Evolutionary conservation across 2,888 invertebrate genomes (phyloP).

Genomic region (Ophion obscuratus): DNA sequence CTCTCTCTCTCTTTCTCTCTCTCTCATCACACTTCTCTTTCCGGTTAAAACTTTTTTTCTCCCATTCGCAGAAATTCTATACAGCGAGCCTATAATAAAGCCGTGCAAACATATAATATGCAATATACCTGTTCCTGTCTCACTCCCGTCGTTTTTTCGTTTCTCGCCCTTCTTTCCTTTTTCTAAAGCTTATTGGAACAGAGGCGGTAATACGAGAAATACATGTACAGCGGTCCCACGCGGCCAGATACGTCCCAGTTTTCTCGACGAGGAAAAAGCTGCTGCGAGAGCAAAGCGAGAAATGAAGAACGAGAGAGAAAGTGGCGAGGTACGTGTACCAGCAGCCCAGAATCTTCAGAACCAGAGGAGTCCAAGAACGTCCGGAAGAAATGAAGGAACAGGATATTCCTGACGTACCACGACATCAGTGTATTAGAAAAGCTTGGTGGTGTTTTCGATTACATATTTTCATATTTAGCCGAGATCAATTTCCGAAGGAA

Average conservation of each 20-base stretch:
- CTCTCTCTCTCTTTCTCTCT: background rate
- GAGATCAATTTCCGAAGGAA: no score
- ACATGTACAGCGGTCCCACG: conserved; percentile 9
- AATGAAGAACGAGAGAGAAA: background rate
- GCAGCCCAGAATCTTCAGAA: conserved; percentile 14
- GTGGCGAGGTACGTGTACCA: conserved; percentile 27
- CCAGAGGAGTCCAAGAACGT: conserved; percentile 15
- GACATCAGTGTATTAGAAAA: no score
- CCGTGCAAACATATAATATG: conserved; percentile 6
- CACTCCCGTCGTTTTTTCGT: conserved; percentile 1
- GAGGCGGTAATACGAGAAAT: conserved; percentile 21
- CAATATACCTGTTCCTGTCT: background rate
- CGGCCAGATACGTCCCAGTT: conserved; percentile 31
- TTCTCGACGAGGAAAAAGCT: conserved; percentile 23
- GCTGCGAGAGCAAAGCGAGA: conserved; percentile 20
- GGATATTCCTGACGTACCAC: background rate
- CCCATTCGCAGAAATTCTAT: conserved; percentile 41
- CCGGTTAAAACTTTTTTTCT: conserved; percentile 16
- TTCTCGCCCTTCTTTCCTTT: conserved; percentile 22
- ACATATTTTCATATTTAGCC: no score
- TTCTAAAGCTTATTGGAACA: conserved; percentile 50
- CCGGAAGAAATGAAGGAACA: conserved; percentile 3
- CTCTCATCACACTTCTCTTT: background rate
- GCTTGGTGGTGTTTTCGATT: no score
- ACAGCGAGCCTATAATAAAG: conserved; percentile 34